Conservation (phyloP, 1,140 invertebrate species). For the Drosophila nebulosa region DNA sequence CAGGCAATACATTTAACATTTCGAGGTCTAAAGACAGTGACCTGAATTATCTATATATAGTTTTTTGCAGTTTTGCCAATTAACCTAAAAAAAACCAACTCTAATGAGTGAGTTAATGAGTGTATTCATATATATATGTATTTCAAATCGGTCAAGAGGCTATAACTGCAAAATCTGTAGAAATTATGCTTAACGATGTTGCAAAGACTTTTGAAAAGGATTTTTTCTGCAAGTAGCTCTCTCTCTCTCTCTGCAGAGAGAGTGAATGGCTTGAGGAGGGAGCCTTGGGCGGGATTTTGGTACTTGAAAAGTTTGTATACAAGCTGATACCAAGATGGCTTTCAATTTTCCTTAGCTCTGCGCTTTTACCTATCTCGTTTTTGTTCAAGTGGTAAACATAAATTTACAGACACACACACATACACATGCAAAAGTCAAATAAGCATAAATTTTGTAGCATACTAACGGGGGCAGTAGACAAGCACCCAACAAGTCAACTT, state of each 20-base stretch:
- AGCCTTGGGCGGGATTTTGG: slow-evolving; percentile 13
- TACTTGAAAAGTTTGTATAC: slow-evolving; percentile 58
- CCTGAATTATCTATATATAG: background rate
- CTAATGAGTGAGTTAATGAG: slow-evolving; percentile 3
- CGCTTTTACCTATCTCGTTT: slow-evolving; percentile 50
- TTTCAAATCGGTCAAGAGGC: slow-evolving; percentile 54
- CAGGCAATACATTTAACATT: no score
- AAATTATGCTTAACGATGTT: slow-evolving; percentile 58
- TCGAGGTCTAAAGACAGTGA: no score
- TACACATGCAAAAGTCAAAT: slow-evolving; percentile 13
- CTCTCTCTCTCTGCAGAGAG: slow-evolving; percentile 32
- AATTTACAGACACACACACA: slow-evolving; percentile 23
- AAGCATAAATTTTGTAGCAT: slow-evolving; percentile 67
- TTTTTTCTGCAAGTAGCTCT: slow-evolving; percentile 17
- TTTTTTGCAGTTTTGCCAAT: slow-evolving; percentile 12
- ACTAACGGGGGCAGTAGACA: slow-evolving; percentile 68
- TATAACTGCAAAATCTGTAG: slow-evolving; percentile 31
- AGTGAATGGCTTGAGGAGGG: slow-evolving; percentile 20
- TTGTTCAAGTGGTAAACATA: slow-evolving; percentile 60
- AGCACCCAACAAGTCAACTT: slow-evolving; percentile 65
- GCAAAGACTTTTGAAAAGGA: slow-evolving; percentile 50
- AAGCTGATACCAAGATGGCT: slow-evolving; percentile 38
- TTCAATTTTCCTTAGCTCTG: slow-evolving; percentile 43
- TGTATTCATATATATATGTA: background rate
- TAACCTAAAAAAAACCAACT: background rate